A percentile compares a stretch with the other conserved stretches of the same genome.
These are phyloP conservation scores for Hirundichthys speculiger DNA, from an alignment of 2,113 vertebrate genomes.

Conservation along the genomic window DNA sequence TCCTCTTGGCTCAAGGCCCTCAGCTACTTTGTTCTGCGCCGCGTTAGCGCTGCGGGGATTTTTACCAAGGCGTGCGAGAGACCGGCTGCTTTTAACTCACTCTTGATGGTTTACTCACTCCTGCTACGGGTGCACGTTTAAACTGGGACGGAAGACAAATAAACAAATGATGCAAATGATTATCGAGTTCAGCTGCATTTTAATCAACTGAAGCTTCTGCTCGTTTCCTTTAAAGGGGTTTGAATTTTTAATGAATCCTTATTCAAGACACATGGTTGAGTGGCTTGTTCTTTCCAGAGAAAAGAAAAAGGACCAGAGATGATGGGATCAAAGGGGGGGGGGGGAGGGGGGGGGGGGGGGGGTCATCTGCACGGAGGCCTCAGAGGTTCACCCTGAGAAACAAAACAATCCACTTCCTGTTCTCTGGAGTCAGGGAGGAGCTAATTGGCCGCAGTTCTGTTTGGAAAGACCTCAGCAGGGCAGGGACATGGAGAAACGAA, in stretches of 20 bases:
- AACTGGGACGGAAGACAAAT: not conserved
- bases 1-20: not conserved
- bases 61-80: too few relatives aligned
- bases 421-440: conserved; percentile 53
- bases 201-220: not conserved
- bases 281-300: too few relatives aligned
- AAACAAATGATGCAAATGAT: too few relatives aligned
- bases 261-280: not conserved
- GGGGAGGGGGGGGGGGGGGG: conserved; percentile 9
- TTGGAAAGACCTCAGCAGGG: conserved; percentile 55
- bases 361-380: conserved; percentile 21
- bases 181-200: conserved; percentile 3
- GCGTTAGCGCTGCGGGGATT: too few relatives aligned
- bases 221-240: not conserved
- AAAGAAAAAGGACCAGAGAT: conserved; percentile 7
- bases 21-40: conserved; percentile 10
- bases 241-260: not conserved
- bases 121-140: not conserved
- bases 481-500: conserved; percentile 25
- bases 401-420: conserved; percentile 75
- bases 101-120: too few relatives aligned
- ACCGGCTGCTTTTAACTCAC: too few relatives aligned
- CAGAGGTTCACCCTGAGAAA: conserved; percentile 52
- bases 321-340: conserved; percentile 24
- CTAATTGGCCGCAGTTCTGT: conserved; percentile 53